Conservation (phyloP, 1,140 invertebrate genomes). For the Drosophila asahinai region DNA sequence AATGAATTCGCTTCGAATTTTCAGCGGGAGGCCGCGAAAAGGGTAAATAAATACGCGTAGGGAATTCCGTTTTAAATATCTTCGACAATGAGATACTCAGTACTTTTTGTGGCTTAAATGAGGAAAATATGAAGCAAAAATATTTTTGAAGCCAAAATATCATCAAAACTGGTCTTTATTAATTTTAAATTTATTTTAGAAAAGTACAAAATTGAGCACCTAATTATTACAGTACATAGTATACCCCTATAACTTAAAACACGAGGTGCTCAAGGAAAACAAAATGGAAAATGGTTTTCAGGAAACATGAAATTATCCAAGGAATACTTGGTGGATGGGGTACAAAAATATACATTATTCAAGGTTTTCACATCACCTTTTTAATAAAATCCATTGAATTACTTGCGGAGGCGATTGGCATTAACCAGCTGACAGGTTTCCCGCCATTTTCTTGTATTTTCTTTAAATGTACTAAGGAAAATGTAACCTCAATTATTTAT, state of each 20-base stretch:
- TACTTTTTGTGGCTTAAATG: not conserved
- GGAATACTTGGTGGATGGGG: not conserved
- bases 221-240: too few relatives aligned
- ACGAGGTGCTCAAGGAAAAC: constrained; percentile 11
- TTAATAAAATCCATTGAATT: constrained; percentile 13
- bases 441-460: not conserved
- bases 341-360: constrained; percentile 4
- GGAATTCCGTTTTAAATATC: too few relatives aligned
- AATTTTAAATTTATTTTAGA: not conserved
- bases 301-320: constrained; percentile 10
- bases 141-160: too few relatives aligned
- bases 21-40: constrained; percentile 17
- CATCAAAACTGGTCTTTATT: too few relatives aligned
- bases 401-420: constrained; percentile 5
- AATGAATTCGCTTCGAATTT: constrained; percentile 27
- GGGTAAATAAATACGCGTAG: constrained; percentile 19
- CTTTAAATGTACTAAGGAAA: not conserved
- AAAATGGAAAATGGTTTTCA: constrained; percentile 19
- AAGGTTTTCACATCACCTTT: constrained; percentile 9
- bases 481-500: not conserved
- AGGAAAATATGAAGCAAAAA: too few relatives aligned
- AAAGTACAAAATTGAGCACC: too few relatives aligned
- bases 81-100: not conserved
- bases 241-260: not conserved
- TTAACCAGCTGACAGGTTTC: constrained; percentile 6